Evolutionary conservation across 37 sponge, comb jelly and placozoan species (phyloP), one percentile per base, ranked within the genome.

Genomic region (Petrosia ficiformis): DNA sequence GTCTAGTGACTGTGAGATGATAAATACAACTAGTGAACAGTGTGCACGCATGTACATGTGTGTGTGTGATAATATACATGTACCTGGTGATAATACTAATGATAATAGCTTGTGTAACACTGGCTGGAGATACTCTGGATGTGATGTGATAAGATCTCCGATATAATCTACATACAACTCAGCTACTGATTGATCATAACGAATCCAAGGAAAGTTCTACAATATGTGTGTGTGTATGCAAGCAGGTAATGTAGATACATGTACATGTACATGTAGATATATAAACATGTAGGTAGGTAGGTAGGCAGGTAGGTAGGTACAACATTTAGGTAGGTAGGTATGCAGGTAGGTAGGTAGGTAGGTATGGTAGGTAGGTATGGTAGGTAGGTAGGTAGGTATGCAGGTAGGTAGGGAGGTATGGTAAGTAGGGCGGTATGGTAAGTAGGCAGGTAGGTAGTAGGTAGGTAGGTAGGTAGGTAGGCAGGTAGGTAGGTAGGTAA

Each of bases 151-250:
- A 19, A 93, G 74, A 26, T 56, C 67, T 26, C 67, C 42, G 2
- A 93, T 75, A 76, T 84, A 88, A 1, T 78, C 77, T 2, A 88
- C 73, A 60, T 93, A 93, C 21, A 64, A 70, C 34, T 80, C 57
- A 5, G 74, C 85, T 14, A 80, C 54, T 26, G 37, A 65, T 0
- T 48, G 33, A 2, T 80, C 79, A 66, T 77, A 42, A 25, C 58
- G 44, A 48, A 38, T 67, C 93, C 93, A 92, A 2, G 78, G 31
- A 24, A 92, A 28, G 4, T 56, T 73, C 90, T 89, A 59, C 1
- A 30, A 26, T 1, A 30, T 37, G 19, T 56, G 33, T 35, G 36
- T 30, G 67, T 34, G 34, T n/a, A 33, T 44, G 68, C 57, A 70
- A 52, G 48, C 10, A 16, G 16, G 16, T 10, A 48, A 10, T 19